phyloP scores from a whole-genome alignment of 1,140 invertebrate species.

The Dendroctonus ponderosae region DNA sequence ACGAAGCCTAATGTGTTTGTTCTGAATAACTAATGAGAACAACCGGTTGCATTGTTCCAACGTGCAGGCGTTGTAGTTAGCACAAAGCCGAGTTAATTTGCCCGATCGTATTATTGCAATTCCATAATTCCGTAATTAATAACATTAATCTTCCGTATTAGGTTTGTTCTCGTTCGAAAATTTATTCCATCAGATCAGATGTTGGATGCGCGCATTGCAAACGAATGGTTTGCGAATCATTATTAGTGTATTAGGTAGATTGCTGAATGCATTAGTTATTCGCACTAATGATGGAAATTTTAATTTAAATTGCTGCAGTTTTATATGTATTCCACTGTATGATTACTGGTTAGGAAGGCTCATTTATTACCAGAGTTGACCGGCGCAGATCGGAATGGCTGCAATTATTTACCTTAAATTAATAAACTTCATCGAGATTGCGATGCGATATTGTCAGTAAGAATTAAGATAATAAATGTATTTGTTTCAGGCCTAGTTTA shows the following conservation, averaged over 20 bases:
- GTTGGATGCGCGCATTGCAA: not conserved
- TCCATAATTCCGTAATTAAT: constrained; percentile 1
- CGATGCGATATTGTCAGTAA: too few species aligned
- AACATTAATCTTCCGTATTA: not conserved
- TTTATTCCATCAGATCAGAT: constrained; percentile 4
- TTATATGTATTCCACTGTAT: constrained; percentile 1
- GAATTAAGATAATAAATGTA: too few species aligned
- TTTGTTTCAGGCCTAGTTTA: too few species aligned
- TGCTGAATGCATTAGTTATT: constrained; percentile 12
- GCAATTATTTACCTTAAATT: too few species aligned
- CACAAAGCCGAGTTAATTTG: constrained; percentile 3
- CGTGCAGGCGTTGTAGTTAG: not conserved
- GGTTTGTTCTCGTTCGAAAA: constrained; percentile 2
- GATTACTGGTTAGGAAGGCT: not conserved
- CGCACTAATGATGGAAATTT: constrained; percentile 8
- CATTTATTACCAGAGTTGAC: too few species aligned
- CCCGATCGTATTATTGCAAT: not conserved
- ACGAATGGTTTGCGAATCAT: not conserved
- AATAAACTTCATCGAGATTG: too few species aligned
- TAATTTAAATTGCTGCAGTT: constrained; percentile 5
- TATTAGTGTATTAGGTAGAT: constrained; percentile 6
- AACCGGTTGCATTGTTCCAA: too few species aligned
- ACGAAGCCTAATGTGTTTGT: too few species aligned
- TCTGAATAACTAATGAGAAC: too few species aligned
- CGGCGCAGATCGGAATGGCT: too few species aligned